Percentiles rank a stretch among this genome's conserved stretches.
Evolutionary conservation across 2,113 vertebrate genomes (phyloP).

Genomic region (Chaetorhynchus papuensis): DNA sequence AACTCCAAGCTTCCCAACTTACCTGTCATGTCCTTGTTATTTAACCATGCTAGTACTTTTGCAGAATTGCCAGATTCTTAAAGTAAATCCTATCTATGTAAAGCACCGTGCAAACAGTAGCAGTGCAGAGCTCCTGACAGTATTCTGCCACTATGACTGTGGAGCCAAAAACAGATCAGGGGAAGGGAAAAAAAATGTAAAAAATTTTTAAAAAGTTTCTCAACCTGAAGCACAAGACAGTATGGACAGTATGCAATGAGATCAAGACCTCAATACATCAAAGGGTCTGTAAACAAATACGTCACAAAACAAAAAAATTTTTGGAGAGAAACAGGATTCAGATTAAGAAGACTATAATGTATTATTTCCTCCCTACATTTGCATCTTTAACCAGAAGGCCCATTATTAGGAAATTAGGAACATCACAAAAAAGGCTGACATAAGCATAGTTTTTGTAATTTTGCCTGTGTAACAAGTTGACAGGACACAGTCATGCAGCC

Average conservation of each 20-base stretch:
- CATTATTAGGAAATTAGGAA: background rate
- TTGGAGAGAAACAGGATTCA: background rate
- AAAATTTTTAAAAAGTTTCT: background rate
- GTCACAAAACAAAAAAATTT: background rate
- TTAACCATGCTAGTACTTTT: background rate
- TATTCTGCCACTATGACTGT: background rate
- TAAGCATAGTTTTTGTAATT: background rate
- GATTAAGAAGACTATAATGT: background rate
- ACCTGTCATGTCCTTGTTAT: background rate
- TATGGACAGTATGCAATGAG: background rate
- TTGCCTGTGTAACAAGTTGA: background rate
- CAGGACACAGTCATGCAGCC: background rate
- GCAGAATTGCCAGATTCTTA: background rate
- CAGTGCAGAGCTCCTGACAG: background rate
- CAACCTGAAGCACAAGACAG: background rate
- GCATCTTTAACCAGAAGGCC: background rate
- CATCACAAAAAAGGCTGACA: background rate
- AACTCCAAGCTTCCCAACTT: background rate
- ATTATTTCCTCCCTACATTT: background rate
- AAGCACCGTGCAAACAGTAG: background rate
- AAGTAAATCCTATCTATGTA: background rate
- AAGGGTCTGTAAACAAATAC: background rate
- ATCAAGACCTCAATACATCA: background rate
- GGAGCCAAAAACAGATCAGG: background rate
- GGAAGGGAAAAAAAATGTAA: background rate